phyloP scores from a whole-genome alignment of 2,888 invertebrate species.

The Tethea ocularis region DNA sequence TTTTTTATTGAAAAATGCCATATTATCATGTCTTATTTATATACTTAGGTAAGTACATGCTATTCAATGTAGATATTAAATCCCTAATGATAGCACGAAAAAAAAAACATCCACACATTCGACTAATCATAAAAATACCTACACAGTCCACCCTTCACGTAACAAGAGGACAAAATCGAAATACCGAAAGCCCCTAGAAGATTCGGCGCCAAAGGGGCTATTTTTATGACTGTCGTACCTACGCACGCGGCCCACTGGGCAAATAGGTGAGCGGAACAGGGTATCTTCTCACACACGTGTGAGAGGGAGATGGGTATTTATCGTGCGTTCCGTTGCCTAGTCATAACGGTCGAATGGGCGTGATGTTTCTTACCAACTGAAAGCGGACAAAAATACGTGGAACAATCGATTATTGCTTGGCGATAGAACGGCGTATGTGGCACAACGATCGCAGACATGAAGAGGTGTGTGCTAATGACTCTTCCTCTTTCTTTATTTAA shows the following conservation, averaged over 20 bases:
- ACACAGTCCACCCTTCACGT: constrained; percentile 54
- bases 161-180: constrained; percentile 79
- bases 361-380: constrained; percentile 83
- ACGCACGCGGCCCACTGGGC: constrained; percentile 80
- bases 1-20: neutral
- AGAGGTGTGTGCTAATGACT: constrained; percentile 4
- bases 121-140: constrained; percentile 62
- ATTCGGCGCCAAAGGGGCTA: constrained; percentile 83
- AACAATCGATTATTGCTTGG: constrained; percentile 74
- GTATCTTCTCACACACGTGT: constrained; percentile 71
- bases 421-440: constrained; percentile 65
- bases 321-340: constrained; percentile 77
- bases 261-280: constrained; percentile 72
- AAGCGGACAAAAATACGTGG: constrained; percentile 82
- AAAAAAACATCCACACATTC: constrained; percentile 33
- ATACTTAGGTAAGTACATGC: neutral
- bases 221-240: constrained; percentile 83
- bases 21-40: neutral
- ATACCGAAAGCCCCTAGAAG: constrained; percentile 76
- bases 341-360: constrained; percentile 84
- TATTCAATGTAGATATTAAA: neutral
- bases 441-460: neutral
- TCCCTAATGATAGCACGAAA: constrained; percentile 12
- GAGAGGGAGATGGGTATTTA: constrained; percentile 73
- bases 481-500: neutral